phyloP scores from a whole-genome alignment of 92 coral and sea anemone species.

The Bergia puertoricense region DNA sequence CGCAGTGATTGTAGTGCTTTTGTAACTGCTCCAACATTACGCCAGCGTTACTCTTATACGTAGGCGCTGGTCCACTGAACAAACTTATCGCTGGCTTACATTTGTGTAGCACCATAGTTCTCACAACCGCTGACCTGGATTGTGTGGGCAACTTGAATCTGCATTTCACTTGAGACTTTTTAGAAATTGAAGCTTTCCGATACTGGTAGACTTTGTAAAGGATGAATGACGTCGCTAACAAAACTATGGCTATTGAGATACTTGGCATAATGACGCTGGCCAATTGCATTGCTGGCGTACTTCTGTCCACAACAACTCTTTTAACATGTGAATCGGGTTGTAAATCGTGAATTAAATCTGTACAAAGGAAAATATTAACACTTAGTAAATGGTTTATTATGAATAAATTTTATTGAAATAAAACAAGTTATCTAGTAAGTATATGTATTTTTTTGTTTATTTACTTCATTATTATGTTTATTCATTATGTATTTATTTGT shows the following conservation, averaged over 20 bases:
- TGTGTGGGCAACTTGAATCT: background rate
- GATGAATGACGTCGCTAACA: slow-evolving; percentile 44
- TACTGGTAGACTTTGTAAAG: slow-evolving; percentile 47
- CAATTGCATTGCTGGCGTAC: slow-evolving; percentile 69
- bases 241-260: slow-evolving; percentile 63
- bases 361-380: background rate
- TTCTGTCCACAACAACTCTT: slow-evolving; percentile 19
- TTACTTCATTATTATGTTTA: too few relatives aligned
- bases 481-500: too few relatives aligned
- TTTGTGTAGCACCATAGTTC: background rate
- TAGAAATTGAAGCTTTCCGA: background rate
- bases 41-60: background rate
- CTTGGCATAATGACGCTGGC: slow-evolving; percentile 87
- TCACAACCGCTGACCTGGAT: slow-evolving; percentile 10
- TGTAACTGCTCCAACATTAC: slow-evolving; percentile 11
- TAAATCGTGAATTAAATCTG: slow-evolving; percentile 9
- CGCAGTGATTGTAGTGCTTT: background rate
- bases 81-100: slow-evolving; percentile 1
- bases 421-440: too few relatives aligned
- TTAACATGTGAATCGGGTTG: background rate
- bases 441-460: too few relatives aligned
- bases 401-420: too few relatives aligned
- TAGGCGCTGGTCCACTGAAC: background rate
- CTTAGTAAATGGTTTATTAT: background rate
- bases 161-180: background rate